These are phyloP conservation scores for Lucilia sericata DNA, from an alignment of 1,140 invertebrate species.

Conservation along the genomic window DNA sequence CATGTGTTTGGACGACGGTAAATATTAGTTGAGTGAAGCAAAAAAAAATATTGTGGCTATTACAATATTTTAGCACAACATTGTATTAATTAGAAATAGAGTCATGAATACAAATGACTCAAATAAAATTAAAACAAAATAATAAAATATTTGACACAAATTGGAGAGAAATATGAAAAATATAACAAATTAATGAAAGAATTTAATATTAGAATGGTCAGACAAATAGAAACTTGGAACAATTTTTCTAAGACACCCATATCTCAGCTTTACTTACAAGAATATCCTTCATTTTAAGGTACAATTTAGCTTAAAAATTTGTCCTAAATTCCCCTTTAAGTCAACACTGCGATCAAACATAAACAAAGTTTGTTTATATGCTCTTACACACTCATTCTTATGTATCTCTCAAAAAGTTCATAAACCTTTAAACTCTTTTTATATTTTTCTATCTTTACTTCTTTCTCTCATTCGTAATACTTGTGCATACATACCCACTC, in stretches of 20 bases:
- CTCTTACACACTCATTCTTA: not conserved
- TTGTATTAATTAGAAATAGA: constrained; percentile 1
- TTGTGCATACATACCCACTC: too few species aligned
- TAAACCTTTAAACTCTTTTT: constrained; percentile 18
- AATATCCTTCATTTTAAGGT: too few species aligned
- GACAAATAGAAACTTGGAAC: too few species aligned
- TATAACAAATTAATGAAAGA: too few species aligned
- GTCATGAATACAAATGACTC: not conserved
- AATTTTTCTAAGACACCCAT: too few species aligned
- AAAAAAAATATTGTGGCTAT: not conserved
- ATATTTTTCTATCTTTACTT: not conserved
- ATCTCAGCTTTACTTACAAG: too few species aligned
- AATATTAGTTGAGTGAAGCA: not conserved
- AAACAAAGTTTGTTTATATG: not conserved
- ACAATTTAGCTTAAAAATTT: not conserved
- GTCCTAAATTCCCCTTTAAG: too few species aligned
- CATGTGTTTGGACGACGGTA: not conserved
- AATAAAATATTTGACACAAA: too few species aligned
- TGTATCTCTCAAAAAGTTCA: constrained; percentile 7
- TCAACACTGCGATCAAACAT: not conserved
- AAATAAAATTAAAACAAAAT: not conserved
- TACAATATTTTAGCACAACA: not conserved
- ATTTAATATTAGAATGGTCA: too few species aligned
- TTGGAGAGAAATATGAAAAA: too few species aligned
- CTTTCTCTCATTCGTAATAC: not conserved